These are phyloP conservation scores for Fragum fragum DNA, from an alignment of 2,888 invertebrate species.

Conservation along the genomic window DNA sequence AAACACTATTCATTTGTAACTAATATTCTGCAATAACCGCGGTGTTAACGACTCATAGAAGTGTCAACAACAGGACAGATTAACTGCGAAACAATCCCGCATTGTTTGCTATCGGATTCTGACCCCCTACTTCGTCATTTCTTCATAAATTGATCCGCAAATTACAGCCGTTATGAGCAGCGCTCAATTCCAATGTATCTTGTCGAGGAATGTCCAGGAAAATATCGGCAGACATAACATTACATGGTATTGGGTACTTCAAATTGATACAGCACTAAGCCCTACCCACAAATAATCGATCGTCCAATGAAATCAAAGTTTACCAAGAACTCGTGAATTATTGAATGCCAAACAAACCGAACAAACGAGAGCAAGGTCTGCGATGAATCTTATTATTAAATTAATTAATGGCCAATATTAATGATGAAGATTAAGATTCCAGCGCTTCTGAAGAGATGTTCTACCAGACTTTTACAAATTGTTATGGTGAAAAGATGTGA, in stretches of 20 bases:
- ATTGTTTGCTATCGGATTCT: constrained; percentile 25
- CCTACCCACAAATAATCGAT: constrained; percentile 13
- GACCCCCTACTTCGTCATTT: constrained; percentile 34
- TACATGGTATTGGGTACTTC: constrained; percentile 7
- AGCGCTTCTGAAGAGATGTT: constrained; percentile 43
- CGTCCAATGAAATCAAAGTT: constrained; percentile 10
- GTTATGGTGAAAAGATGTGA: constrained; percentile 57
- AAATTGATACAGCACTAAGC: not conserved
- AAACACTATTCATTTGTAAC: constrained; percentile 6
- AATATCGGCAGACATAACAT: constrained; percentile 19
- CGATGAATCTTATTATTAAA: constrained; percentile 56
- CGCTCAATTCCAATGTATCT: constrained; percentile 4
- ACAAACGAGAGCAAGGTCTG: constrained; percentile 22
- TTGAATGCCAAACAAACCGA: constrained; percentile 31
- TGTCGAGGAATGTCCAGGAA: not conserved
- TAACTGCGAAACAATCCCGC: constrained; percentile 30
- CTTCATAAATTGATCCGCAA: constrained; percentile 25
- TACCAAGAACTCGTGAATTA: constrained; percentile 33
- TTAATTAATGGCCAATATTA: constrained; percentile 62
- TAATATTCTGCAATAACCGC: constrained; percentile 11
- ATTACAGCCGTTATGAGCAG: constrained; percentile 11
- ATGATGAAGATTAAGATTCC: constrained; percentile 53
- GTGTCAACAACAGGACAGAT: constrained; percentile 16
- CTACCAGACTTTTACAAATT: constrained; percentile 50
- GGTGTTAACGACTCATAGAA: constrained; percentile 7